phyloP scores from a whole-genome alignment of 37 sponge, comb jelly and placozoan genomes.

The Theonella swinhoei region DNA sequence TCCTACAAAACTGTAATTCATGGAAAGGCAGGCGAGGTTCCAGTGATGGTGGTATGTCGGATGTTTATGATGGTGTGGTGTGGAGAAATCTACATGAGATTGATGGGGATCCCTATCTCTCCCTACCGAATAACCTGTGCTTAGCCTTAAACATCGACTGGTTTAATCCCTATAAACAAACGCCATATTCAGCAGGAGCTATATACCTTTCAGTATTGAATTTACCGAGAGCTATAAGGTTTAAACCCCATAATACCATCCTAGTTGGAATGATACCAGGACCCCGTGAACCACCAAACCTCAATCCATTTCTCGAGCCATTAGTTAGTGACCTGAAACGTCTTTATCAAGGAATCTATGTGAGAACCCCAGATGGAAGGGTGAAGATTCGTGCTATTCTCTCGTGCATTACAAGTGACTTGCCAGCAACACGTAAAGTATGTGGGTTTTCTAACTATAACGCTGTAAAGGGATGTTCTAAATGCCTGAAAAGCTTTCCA shows the following conservation, averaged over 20 bases:
- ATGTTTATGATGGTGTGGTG: constrained; percentile 11
- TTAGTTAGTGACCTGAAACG: neutral
- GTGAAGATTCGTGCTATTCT: constrained; percentile 3
- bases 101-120: neutral
- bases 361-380: neutral
- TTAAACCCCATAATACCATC: constrained; percentile 28
- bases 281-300: constrained; percentile 2
- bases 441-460: constrained; percentile 31
- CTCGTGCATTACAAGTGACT: constrained; percentile 21
- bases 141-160: too few species aligned
- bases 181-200: constrained; percentile 13
- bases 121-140: constrained; percentile 8
- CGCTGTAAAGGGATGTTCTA: constrained; percentile 26
- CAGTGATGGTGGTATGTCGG: too few species aligned
- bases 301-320: constrained; percentile 7
- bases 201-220: constrained; percentile 10
- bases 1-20: too few species aligned
- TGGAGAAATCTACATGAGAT: constrained; percentile 12
- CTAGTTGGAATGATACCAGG: constrained; percentile 38
- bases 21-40: too few species aligned
- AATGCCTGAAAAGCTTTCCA: constrained; percentile 32
- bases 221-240: neutral
- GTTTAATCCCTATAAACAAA: constrained; percentile 14
- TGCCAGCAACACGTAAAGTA: too few species aligned
- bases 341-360: constrained; percentile 8